phyloP scores from a whole-genome alignment of 2,888 invertebrate genomes.

The Ochlodes sylvanus region DNA sequence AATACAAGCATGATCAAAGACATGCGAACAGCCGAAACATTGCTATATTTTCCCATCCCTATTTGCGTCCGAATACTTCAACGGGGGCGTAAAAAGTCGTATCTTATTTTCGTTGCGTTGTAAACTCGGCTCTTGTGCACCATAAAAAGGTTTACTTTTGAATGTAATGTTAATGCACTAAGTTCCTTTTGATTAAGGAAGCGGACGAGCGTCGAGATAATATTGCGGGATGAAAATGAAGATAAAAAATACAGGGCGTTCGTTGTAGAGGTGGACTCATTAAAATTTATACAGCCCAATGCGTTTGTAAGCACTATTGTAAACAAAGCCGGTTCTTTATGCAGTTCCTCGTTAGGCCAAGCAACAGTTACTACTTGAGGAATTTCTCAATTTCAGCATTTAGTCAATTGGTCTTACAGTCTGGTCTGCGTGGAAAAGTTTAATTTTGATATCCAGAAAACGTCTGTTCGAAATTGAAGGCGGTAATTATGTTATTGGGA shows the following conservation, averaged over 20 bases:
- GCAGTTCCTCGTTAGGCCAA: constrained; percentile 35
- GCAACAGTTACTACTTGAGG: constrained; percentile 36
- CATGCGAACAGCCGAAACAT: constrained; percentile 42
- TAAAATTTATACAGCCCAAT: constrained; percentile 73
- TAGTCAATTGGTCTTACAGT: constrained; percentile 26
- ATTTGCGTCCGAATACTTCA: constrained; percentile 29
- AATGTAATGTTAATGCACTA: constrained; percentile 29
- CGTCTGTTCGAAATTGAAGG: neutral
- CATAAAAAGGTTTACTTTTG: constrained; percentile 35
- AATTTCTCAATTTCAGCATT: constrained; percentile 36
- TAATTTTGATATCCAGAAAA: constrained; percentile 1
- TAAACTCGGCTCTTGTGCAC: constrained; percentile 26
- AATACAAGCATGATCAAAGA: constrained; percentile 37
- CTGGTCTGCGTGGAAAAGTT: neutral
- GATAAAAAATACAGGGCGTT: constrained; percentile 47
- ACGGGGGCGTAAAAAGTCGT: constrained; percentile 26
- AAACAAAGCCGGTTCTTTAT: constrained; percentile 52
- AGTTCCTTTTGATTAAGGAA: constrained; percentile 31
- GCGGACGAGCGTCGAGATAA: constrained; percentile 28
- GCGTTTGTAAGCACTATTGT: constrained; percentile 60
- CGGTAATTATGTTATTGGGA: neutral
- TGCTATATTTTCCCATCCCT: constrained; percentile 40
- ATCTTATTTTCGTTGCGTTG: constrained; percentile 11
- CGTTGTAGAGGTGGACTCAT: constrained; percentile 63
- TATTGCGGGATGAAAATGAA: constrained; percentile 38